phyloP scores from a whole-genome alignment of 2,888 invertebrate species.

The Epicampocera succincta region DNA sequence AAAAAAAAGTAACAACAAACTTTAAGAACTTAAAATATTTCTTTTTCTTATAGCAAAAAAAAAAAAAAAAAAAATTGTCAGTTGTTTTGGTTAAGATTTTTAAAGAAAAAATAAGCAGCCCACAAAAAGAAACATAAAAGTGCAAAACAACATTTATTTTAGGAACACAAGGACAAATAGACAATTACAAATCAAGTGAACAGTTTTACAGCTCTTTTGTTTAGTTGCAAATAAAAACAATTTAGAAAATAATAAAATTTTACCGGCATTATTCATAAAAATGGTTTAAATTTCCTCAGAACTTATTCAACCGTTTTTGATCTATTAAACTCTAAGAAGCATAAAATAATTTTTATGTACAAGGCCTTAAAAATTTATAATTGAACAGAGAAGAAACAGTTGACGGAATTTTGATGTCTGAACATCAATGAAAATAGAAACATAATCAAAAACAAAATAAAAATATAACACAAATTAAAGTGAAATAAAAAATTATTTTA shows the following conservation, averaged over 20 bases:
- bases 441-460: too few species aligned
- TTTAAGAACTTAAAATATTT: constrained; percentile 2
- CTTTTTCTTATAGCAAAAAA: neutral
- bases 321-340: too few species aligned
- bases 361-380: too few species aligned
- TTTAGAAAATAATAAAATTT: neutral
- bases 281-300: too few species aligned
- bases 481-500: too few species aligned
- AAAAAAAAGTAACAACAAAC: constrained; percentile 4
- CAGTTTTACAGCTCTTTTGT: neutral
- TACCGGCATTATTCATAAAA: too few species aligned
- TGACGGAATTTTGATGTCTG: too few species aligned
- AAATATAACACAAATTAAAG: too few species aligned
- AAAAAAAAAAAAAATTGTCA: constrained; percentile 6
- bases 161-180: constrained; percentile 42
- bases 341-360: too few species aligned
- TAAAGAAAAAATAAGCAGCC: neutral
- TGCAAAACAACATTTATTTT: constrained; percentile 50
- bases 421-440: too few species aligned
- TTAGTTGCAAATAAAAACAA: constrained; percentile 1
- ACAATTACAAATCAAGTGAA: constrained; percentile 28
- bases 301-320: too few species aligned
- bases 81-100: constrained; percentile 15
- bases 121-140: constrained; percentile 25
- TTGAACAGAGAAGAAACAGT: too few species aligned